phyloP scores from a whole-genome alignment of 2,888 invertebrate species.

The Seira ritae region DNA sequence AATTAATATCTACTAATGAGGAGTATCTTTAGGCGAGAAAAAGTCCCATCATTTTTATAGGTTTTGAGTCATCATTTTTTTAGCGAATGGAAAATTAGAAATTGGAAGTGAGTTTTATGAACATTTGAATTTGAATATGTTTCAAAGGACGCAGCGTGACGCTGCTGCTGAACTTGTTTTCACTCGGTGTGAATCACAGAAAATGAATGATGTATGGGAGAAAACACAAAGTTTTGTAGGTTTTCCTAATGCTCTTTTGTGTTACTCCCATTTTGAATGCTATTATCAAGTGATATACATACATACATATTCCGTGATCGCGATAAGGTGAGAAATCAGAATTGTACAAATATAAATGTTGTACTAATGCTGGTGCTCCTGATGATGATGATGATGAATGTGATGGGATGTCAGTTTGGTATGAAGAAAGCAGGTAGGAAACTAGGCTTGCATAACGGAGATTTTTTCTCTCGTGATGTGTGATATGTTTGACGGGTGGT shows the following conservation, averaged over 20 bases:
- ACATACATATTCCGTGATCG: constrained; percentile 12
- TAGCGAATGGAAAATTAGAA: no score
- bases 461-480: constrained; percentile 22
- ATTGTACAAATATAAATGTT: background rate
- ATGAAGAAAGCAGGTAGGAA: background rate
- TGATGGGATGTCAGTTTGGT: background rate
- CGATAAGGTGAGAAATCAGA: constrained; percentile 47
- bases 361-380: background rate
- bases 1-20: background rate
- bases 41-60: no score
- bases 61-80: no score
- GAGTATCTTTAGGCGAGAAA: background rate
- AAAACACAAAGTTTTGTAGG: constrained; percentile 9
- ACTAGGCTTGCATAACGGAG: constrained; percentile 44
- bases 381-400: background rate
- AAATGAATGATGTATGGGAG: constrained; percentile 2
- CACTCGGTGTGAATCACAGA: background rate
- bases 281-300: background rate
- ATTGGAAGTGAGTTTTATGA: no score
- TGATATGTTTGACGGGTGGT: constrained; percentile 20
- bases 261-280: background rate
- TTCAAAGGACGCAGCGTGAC: constrained; percentile 17
- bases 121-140: no score
- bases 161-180: constrained; percentile 28
- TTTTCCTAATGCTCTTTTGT: background rate